phyloP scores from a whole-genome alignment of 2,797 vertebrate genomes.

The Miichthys miiuy region DNA sequence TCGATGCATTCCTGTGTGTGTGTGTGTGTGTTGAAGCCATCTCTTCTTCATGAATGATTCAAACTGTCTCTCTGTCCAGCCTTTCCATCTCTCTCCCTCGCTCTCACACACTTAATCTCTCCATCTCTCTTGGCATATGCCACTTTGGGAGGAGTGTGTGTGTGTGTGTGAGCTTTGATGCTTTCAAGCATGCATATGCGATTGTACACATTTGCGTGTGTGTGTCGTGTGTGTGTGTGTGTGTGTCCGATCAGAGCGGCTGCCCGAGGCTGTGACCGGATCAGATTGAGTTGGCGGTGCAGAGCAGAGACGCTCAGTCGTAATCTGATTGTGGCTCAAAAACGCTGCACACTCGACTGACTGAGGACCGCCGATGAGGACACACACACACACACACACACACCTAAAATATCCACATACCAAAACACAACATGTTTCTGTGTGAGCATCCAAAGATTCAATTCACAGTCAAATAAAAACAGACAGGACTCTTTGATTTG shows the following conservation, averaged over 20 bases:
- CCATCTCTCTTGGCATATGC: constrained; percentile 25
- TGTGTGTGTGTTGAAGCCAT: constrained; percentile 57
- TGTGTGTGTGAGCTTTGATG: constrained; percentile 13
- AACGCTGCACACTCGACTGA: constrained; percentile 38
- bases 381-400: not conserved
- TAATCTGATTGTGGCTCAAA: constrained; percentile 56
- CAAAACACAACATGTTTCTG: not conserved
- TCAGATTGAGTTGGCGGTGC: constrained; percentile 65
- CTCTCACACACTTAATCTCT: not conserved
- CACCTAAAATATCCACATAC: constrained; percentile 1
- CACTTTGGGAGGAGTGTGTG: constrained; percentile 7
- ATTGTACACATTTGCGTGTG: not conserved
- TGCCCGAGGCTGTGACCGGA: constrained; percentile 47
- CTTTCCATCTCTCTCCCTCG: constrained; percentile 22
- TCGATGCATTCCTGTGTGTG: constrained; percentile 42
- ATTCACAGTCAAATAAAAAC: not conserved
- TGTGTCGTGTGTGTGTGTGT: constrained; percentile 4
- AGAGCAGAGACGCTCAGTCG: constrained; percentile 55
- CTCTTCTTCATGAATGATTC: constrained; percentile 72
- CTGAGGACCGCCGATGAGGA: constrained; percentile 15
- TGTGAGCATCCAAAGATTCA: not conserved
- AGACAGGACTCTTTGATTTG: too few species aligned
- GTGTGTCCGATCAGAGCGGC: constrained; percentile 38
- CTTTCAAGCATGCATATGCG: constrained; percentile 16
- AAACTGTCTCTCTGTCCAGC: constrained; percentile 49